Evolutionary conservation across 2,113 vertebrate genomes (phyloP), one percentile per base, ranked within the genome.

Genomic region (Corynorhinus townsendii): DNA sequence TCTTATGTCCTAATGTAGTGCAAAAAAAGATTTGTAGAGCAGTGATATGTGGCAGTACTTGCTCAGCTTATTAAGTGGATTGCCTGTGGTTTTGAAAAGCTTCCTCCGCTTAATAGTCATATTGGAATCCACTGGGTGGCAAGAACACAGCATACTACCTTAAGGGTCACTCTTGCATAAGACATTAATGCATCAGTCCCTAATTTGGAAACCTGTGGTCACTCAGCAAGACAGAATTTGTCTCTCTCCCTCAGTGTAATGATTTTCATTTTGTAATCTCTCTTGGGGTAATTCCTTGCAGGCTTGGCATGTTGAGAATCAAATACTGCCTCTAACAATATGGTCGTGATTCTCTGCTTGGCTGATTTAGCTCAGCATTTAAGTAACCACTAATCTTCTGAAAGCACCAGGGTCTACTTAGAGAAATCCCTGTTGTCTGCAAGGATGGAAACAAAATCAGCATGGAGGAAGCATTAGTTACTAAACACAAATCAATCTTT

Each of bases 331-430:
- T 95, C 97, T 73, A 93, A 86, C 92, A 69, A 43, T 68, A 52
- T 11, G 86, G 93, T 79, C 38, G 66, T 0, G 81, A 93, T 92
- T 98, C 97, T 97, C 90, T 95, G 93, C 98, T 97, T 97, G 97
- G 95, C 96, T 98, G 98, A 93, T 81, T 97, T 96, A 93, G 97
- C 96, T 98, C 82, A 98, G 97, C 97, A 93, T 95, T 96, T 97
- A 92, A 98, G 96, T 69, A 97, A 96, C 97, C 92, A 59, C 97
- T 97, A 94, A 98, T 98, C 98, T 97, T 90, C 38, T 93, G 35
- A 96, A 98, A 98, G 97, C 97, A 69, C 97, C n/a, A 92, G 97
- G 96, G 97, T 94, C 98, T 97, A 94, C 97, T 97, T 72, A 89
- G 91, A 97, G 97, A 96, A 98, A 98, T 97, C 97, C 97, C 97